These are phyloP conservation scores for Brachionus koreanus DNA, from an alignment of 1,140 invertebrate genomes.

Conservation along the genomic window DNA sequence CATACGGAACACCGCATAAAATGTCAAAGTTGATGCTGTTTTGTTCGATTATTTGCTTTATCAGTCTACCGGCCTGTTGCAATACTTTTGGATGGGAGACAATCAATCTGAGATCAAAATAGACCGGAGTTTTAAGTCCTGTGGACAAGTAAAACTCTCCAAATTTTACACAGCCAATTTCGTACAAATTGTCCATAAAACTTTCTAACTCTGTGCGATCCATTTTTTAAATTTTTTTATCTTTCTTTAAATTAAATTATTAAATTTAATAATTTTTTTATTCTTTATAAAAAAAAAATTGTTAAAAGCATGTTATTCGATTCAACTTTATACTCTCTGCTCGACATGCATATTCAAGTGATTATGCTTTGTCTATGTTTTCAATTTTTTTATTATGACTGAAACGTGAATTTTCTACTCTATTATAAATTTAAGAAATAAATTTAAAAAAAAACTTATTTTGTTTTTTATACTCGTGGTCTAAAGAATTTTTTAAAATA, in stretches of 20 bases:
- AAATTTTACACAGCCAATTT: too few species aligned
- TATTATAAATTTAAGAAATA: background rate
- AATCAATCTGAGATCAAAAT: slow-evolving; percentile 85
- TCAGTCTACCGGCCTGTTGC: slow-evolving; percentile 48
- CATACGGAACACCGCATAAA: slow-evolving; percentile 93
- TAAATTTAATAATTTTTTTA: too few species aligned
- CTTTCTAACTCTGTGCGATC: too few species aligned
- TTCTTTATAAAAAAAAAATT: too few species aligned
- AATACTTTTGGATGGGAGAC: slow-evolving; percentile 79
- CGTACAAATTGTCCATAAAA: too few species aligned
- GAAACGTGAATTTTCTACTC: background rate
- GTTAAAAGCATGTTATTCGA: background rate
- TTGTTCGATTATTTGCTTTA: too few species aligned
- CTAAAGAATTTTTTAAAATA: background rate
- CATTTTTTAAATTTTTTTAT: too few species aligned
- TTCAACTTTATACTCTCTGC: background rate
- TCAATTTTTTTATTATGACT: background rate
- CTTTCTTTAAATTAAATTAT: too few species aligned
- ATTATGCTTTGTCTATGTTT: background rate
- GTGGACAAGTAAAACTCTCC: too few species aligned
- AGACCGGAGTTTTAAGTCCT: too few species aligned
- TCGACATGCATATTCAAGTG: background rate
- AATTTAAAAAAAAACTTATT: too few species aligned
- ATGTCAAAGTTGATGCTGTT: slow-evolving; percentile 62
- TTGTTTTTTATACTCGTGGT: background rate